Base-by-base conservation (phyloP, 1,140 invertebrate species). In the Drosophila asahinai region DNA sequence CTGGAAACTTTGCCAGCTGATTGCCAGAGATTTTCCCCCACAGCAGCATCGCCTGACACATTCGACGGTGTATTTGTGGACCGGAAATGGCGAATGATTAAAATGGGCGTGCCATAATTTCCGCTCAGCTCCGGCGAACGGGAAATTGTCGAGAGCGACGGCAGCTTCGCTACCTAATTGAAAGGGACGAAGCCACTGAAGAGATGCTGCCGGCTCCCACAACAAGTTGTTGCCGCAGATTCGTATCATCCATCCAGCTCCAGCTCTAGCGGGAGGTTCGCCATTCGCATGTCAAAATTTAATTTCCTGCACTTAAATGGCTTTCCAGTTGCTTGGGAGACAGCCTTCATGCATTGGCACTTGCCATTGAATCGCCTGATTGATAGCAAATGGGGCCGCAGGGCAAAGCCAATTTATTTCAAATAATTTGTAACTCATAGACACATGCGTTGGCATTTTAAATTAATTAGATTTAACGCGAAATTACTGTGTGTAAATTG, bases 31-130 rank as follows among this genome's bases (percentile, higher is more conserved):
- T 27, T 15, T 40, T 12, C 1, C 33, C 15, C 40, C 38, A 3
- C 19, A 11, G 33, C 15, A 15, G 9, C 15, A 36, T 22, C 7
- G 5, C 36, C 36, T 25, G 38, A 30, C 71, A 58, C 60, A 62
- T 48, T 59, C 25, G 58, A 64, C 27, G 38, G 63, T 54, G 58
- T 81, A 61, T 80, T 79, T 77, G 66, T 83, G 70, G 45, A 51
- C 60, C 81, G 84, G 84, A 89, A 81, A 89, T 89, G 78, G 68
- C 84, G 63, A 84, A 90, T 90, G 84, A 89, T 89, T 89, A 84
- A 90, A 89, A 84, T 89, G 84, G 84, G 84, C 84, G 84, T 89
- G 81, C 86, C 84, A 81, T 89, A 90, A 89, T 89, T 89, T 89
- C 84, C 84, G 84, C 66, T 49, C 43, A 25, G 51, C 54, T 68